A percentile compares a stretch with the other conserved stretches of the same genome.
phyloP scores from a whole-genome alignment of 2,888 invertebrate genomes.

The Coleophora flavipennella region DNA sequence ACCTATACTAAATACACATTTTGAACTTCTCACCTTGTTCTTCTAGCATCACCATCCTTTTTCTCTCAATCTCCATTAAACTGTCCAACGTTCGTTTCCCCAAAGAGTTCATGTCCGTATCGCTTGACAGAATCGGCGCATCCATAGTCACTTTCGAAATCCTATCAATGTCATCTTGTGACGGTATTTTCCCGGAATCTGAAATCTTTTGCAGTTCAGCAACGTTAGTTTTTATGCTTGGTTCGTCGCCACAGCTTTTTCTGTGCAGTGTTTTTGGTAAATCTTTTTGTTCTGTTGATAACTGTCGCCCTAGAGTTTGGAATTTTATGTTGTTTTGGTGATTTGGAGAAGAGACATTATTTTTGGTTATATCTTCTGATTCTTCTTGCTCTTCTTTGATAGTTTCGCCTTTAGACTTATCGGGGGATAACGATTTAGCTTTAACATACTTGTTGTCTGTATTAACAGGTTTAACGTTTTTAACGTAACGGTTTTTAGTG shows the following conservation, averaged over 20 bases:
- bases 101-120: slow-evolving; percentile 76
- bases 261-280: slow-evolving; percentile 39
- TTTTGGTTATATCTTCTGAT: slow-evolving; percentile 7
- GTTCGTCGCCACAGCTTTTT: slow-evolving; percentile 66
- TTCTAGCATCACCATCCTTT: slow-evolving; percentile 87
- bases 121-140: slow-evolving; percentile 82
- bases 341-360: no score
- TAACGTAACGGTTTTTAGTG: slow-evolving; percentile 50
- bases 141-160: slow-evolving; percentile 91
- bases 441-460: slow-evolving; percentile 59
- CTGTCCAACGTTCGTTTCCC: slow-evolving; percentile 88
- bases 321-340: slow-evolving; percentile 6
- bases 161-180: slow-evolving; percentile 89
- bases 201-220: slow-evolving; percentile 45
- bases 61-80: slow-evolving; percentile 90
- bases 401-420: slow-evolving; percentile 37
- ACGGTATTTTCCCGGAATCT: slow-evolving; percentile 72
- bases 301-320: slow-evolving; percentile 1
- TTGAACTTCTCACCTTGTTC: slow-evolving; percentile 95
- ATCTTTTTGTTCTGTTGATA: slow-evolving; percentile 6
- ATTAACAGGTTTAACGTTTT: slow-evolving; percentile 42
- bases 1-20: no score
- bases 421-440: slow-evolving; percentile 55
- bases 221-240: slow-evolving; percentile 26
- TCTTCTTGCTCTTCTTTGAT: slow-evolving; percentile 38